Evolutionary conservation across 2,888 invertebrate genomes (phyloP).

Genomic region (Clunio marinus): DNA sequence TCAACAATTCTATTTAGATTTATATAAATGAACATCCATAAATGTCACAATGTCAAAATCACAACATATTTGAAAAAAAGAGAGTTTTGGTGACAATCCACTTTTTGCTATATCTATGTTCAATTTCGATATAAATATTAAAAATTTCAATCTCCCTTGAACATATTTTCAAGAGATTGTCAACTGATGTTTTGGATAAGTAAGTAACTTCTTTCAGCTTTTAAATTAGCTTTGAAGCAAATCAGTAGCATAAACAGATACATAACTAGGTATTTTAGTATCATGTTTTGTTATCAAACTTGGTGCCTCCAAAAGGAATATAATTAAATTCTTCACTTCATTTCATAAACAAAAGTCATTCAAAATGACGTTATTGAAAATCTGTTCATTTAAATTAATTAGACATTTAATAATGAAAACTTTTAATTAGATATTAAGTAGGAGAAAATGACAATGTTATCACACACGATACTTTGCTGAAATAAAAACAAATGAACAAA

Average conservation of each 20-base stretch:
- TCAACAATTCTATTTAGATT: no score
- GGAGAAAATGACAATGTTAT: constrained; percentile 6
- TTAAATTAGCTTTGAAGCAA: constrained; percentile 2
- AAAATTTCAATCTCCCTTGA: no score
- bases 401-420: neutral
- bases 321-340: neutral
- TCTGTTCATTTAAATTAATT: neutral
- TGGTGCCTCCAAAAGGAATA: constrained; percentile 30
- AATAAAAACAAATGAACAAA: neutral
- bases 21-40: no score
- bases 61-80: no score
- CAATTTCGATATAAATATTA: no score
- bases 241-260: neutral
- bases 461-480: neutral
- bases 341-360: no score
- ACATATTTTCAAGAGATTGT: no score
- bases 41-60: no score
- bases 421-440: constrained; percentile 18
- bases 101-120: no score
- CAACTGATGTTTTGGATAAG: no score
- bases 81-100: no score
- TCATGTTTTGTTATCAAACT: constrained; percentile 29
- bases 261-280: neutral
- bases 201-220: neutral
- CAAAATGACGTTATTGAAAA: neutral